A percentile compares a stretch with the other conserved stretches of the same genome.
phyloP scores from a whole-genome alignment of 2,888 invertebrate species.

The Clanis bilineata region DNA sequence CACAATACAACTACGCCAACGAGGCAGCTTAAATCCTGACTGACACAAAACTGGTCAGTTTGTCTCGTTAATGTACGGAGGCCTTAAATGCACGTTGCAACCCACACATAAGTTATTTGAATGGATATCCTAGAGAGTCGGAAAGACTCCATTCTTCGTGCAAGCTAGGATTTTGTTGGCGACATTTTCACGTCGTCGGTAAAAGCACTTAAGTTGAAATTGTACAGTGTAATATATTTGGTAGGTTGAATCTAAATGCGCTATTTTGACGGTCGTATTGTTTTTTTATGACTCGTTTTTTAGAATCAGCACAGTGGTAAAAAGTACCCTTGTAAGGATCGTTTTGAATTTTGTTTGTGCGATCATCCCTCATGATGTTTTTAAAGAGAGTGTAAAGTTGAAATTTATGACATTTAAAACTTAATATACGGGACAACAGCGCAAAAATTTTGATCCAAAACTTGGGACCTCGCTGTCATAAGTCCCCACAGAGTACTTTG shows the following conservation, averaged over 20 bases:
- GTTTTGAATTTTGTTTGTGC: background rate
- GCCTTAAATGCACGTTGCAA: background rate
- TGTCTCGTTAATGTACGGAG: background rate
- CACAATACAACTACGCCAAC: no score
- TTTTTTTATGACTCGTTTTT: no score
- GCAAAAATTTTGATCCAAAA: no score
- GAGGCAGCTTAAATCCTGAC: no score
- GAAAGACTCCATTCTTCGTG: slow-evolving; percentile 24
- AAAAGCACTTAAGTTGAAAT: slow-evolving; percentile 33
- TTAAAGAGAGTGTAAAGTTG: no score
- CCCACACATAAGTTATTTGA: slow-evolving; percentile 20
- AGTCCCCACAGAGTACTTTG: no score
- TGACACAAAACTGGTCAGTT: background rate
- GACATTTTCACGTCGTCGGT: slow-evolving; percentile 25
- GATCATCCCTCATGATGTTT: no score
- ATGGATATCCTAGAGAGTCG: slow-evolving; percentile 21
- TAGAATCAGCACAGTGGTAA: no score
- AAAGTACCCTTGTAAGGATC: no score
- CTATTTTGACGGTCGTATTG: slow-evolving; percentile 4
- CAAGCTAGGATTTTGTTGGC: slow-evolving; percentile 25
- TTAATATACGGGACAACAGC: no score
- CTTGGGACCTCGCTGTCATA: no score
- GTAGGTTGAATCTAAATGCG: slow-evolving; percentile 19
- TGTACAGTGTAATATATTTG: slow-evolving; percentile 18
- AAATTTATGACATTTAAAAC: no score